phyloP scores from a whole-genome alignment of 2,797 vertebrate species.

The Taenioides sp. region DNA sequence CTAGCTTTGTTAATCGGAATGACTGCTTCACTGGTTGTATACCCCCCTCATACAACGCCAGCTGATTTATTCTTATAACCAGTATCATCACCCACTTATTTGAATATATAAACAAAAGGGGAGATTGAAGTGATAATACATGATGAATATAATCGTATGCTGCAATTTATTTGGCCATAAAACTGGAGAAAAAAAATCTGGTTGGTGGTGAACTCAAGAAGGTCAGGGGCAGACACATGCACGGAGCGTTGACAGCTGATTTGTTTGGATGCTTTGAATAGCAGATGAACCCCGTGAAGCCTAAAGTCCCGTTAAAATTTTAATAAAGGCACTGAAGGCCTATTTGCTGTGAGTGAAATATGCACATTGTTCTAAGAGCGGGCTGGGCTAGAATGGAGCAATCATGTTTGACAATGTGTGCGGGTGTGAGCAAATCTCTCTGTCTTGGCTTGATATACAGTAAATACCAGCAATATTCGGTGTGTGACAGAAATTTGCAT shows the following conservation, averaged over 20 bases:
- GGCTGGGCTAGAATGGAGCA: constrained; percentile 74
- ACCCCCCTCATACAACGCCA: constrained; percentile 56
- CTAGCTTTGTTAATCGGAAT: constrained; percentile 74
- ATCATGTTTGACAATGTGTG: constrained; percentile 83
- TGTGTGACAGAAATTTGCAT: constrained; percentile 75
- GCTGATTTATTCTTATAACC: constrained; percentile 76
- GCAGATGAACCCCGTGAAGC: constrained; percentile 81
- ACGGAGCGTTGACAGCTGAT: constrained; percentile 65
- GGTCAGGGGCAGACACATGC: constrained; percentile 69
- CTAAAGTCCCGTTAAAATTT: constrained; percentile 82
- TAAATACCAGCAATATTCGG: constrained; percentile 69
- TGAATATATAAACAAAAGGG: constrained; percentile 83
- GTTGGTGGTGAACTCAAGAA: constrained; percentile 59
- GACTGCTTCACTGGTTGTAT: constrained; percentile 61
- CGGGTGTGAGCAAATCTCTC: constrained; percentile 72
- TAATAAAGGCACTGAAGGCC: constrained; percentile 84
- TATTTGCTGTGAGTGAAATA: constrained; percentile 84
- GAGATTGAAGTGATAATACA: constrained; percentile 79
- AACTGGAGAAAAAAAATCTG: constrained; percentile 66
- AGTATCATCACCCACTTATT: constrained; percentile 78
- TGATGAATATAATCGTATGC: constrained; percentile 75
- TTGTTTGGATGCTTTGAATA: constrained; percentile 79
- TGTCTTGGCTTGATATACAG: constrained; percentile 76
- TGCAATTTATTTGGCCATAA: constrained; percentile 81
- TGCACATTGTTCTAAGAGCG: constrained; percentile 73